These are phyloP conservation scores for Cabera pusaria DNA, from an alignment of 2,888 invertebrate species.

Conservation along the genomic window DNA sequence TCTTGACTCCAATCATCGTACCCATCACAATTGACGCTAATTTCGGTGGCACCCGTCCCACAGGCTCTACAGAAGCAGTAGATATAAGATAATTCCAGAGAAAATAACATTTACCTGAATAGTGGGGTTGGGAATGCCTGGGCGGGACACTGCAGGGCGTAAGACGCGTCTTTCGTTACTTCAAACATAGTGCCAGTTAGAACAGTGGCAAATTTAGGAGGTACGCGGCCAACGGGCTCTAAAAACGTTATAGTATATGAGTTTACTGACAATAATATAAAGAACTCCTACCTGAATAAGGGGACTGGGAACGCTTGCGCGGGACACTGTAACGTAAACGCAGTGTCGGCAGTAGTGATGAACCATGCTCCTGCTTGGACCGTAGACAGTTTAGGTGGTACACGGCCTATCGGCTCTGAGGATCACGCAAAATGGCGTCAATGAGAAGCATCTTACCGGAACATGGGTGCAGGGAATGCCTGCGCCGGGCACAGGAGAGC, in stretches of 20 bases:
- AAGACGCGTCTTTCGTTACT: slow-evolving; percentile 69
- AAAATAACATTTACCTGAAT: slow-evolving; percentile 71
- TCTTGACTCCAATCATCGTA: slow-evolving; percentile 81
- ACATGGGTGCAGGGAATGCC: slow-evolving; percentile 87
- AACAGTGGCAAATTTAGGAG: slow-evolving; percentile 82
- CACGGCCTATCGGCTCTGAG: slow-evolving; percentile 74
- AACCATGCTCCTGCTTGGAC: slow-evolving; percentile 83
- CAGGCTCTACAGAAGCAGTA: slow-evolving; percentile 82
- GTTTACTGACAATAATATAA: slow-evolving; percentile 41
- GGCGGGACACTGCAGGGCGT: slow-evolving; percentile 85
- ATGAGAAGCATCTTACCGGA: slow-evolving; percentile 84
- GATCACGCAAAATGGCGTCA: slow-evolving; percentile 56
- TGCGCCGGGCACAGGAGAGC: slow-evolving; percentile 88
- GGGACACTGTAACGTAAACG: slow-evolving; percentile 86
- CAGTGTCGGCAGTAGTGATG: slow-evolving; percentile 71
- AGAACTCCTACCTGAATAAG: slow-evolving; percentile 69
- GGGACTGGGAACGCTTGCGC: slow-evolving; percentile 86
- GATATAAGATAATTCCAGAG: slow-evolving; percentile 21
- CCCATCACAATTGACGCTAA: slow-evolving; percentile 85
- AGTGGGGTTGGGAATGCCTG: slow-evolving; percentile 85
- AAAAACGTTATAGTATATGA: slow-evolving; percentile 49
- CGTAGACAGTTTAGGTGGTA: slow-evolving; percentile 69
- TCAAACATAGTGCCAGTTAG: slow-evolving; percentile 82
- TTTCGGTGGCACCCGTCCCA: slow-evolving; percentile 87
- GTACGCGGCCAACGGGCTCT: slow-evolving; percentile 72